phyloP scores from a whole-genome alignment of 2,888 invertebrate genomes.

The Drosophila barbarae region DNA sequence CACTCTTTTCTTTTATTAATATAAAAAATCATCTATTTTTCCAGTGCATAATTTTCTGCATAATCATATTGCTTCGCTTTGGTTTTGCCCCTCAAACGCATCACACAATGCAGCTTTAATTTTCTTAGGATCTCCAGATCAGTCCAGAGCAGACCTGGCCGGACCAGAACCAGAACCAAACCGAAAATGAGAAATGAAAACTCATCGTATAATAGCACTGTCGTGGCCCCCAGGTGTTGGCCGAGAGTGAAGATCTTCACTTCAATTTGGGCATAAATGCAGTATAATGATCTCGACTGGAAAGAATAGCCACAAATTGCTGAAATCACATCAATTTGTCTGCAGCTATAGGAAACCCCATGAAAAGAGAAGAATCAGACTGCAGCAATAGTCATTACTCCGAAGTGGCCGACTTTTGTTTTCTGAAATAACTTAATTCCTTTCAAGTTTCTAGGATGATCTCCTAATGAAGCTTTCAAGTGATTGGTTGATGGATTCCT shows the following conservation, averaged over 20 bases:
- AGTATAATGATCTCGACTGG: slow-evolving; percentile 37
- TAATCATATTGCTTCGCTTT: slow-evolving; percentile 52
- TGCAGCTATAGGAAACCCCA: slow-evolving; percentile 26
- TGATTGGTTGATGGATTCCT: slow-evolving; percentile 14
- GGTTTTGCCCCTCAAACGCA: slow-evolving; percentile 36
- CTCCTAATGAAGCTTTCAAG: slow-evolving; percentile 34
- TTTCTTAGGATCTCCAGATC: slow-evolving; percentile 41
- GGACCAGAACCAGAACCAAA: slow-evolving; percentile 7
- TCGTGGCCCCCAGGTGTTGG: slow-evolving; percentile 52
- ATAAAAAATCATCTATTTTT: neutral
- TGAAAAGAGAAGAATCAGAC: neutral
- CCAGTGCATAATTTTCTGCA: slow-evolving; percentile 47
- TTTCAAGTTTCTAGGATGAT: slow-evolving; percentile 11
- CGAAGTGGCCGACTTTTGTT: slow-evolving; percentile 24
- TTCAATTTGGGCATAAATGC: slow-evolving; percentile 43
- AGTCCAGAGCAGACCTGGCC: slow-evolving; percentile 17
- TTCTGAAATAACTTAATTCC: slow-evolving; percentile 30
- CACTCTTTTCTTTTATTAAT: neutral
- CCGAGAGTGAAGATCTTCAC: slow-evolving; percentile 31
- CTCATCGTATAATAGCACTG: slow-evolving; percentile 68
- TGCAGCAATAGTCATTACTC: slow-evolving; percentile 23
- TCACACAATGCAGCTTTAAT: slow-evolving; percentile 61
- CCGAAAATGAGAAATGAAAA: slow-evolving; percentile 55
- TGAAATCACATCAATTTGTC: slow-evolving; percentile 41
- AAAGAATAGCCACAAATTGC: slow-evolving; percentile 41